Conservation (phyloP, 2,888 invertebrate species). For the Stegana nigrithorax region DNA sequence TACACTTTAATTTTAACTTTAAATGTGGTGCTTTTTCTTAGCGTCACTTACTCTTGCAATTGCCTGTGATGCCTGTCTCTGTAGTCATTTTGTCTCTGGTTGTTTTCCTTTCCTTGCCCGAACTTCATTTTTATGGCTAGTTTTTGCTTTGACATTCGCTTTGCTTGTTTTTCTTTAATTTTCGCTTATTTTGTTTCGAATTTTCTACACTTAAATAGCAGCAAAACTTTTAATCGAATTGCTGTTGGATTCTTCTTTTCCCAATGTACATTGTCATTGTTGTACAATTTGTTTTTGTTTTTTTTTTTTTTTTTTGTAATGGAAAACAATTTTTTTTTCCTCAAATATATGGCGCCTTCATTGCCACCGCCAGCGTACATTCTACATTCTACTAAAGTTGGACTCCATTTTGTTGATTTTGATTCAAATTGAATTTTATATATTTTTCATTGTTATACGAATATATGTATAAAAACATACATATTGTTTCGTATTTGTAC, state of each 20-base stretch:
- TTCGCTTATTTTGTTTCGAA: slow-evolving; percentile 41
- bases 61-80: neutral
- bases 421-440: slow-evolving; percentile 49
- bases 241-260: slow-evolving; percentile 27
- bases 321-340: neutral
- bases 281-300: slow-evolving; percentile 9
- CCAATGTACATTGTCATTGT: neutral
- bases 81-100: neutral
- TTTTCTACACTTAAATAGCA: slow-evolving; percentile 25
- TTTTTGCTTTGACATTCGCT: neutral
- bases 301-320: neutral
- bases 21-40: neutral
- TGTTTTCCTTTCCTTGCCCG: neutral
- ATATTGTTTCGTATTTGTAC: too few species aligned
- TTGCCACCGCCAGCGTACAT: neutral
- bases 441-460: slow-evolving; percentile 17
- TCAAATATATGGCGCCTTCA: slow-evolving; percentile 15
- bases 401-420: slow-evolving; percentile 53
- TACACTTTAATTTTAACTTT: slow-evolving; percentile 7
- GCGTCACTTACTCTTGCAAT: neutral
- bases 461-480: neutral
- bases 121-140: slow-evolving; percentile 23
- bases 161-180: slow-evolving; percentile 56
- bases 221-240: slow-evolving; percentile 59
- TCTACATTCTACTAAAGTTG: neutral